Evolutionary conservation across 2,113 vertebrate species (phyloP).

Genomic region (Colaptes auratus): DNA sequence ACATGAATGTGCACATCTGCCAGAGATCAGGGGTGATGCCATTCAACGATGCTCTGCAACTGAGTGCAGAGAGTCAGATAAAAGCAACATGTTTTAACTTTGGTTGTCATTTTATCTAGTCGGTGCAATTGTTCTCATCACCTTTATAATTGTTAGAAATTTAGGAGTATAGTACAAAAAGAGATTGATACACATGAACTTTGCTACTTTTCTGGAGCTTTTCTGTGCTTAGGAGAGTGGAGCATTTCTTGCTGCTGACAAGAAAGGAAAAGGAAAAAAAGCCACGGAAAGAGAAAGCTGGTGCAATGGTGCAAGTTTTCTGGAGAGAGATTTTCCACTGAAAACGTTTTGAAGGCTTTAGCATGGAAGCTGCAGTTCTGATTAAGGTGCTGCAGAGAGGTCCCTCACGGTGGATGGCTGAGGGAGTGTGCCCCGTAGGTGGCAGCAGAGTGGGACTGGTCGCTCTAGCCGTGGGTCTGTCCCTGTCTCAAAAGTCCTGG

Average conservation of each 20-base stretch:
- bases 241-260: neutral
- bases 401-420: no score
- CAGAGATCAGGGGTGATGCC: neutral
- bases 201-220: neutral
- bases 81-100: neutral
- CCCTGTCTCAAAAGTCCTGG: neutral
- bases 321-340: accelerated
- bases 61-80: neutral
- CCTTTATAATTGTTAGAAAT: neutral
- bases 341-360: neutral
- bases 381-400: no score
- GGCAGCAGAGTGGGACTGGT: conserved; percentile 34
- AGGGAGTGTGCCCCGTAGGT: neutral
- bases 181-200: neutral
- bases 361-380: accelerated
- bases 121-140: neutral
- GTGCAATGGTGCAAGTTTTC: neutral
- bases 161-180: neutral
- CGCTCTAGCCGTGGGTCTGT: accelerated
- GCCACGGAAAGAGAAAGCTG: neutral
- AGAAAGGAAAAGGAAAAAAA: neutral
- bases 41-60: neutral
- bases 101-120: neutral
- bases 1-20: neutral
- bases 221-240: neutral